Base-by-base conservation (phyloP, 2,888 invertebrate genomes). In the Gortyna flavago region DNA sequence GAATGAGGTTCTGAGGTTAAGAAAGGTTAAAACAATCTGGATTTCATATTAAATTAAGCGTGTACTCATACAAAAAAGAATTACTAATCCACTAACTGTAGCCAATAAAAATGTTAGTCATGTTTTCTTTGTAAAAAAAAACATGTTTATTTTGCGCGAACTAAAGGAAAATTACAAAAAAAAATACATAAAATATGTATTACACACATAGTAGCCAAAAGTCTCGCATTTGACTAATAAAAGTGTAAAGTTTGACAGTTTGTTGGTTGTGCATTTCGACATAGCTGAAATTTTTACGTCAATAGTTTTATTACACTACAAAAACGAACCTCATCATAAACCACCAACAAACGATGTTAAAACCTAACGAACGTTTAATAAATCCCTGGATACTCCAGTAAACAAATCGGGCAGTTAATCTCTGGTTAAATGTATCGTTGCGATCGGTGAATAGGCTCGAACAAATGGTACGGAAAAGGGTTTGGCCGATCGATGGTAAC, bases 401-500 rank as follows among this genome's bases (percentile, higher is more conserved):
- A 93, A 95, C 94, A 94, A 94, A 95, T 94, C 90, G 93, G 92
- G 89, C 90, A 93, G 93, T 95, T 94, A 95, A 95, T 95, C 95
- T 93, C 90, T 94, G 93, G 94, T 92, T 94, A 91, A 95, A 95
- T 95, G 94, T 95, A 95, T 95, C 94, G 95, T 93, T 92, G 91
- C 92, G 91, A 91, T 90, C 92, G 83, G 86, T 89, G 90, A 94
- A 94, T 93, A 92, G 93, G 93, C 93, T 90, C 88, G 91, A 93
- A 95, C 92, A 95, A 95, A 95, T 95, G 95, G 93, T 89, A 93
- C 86, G 95, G 95, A 95, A 95, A 95, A 95, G 95, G 95, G 95
- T 93, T 90, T 88, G 92, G 92, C 89, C 92, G 91, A 91, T 92
- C 92, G 91, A 91, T 92, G 89, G 93, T 91, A 93, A 95, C 95